These are phyloP conservation scores for Schizothorax lantsangensis DNA, from an alignment of 2,797 vertebrate genomes.

Conservation along the genomic window DNA sequence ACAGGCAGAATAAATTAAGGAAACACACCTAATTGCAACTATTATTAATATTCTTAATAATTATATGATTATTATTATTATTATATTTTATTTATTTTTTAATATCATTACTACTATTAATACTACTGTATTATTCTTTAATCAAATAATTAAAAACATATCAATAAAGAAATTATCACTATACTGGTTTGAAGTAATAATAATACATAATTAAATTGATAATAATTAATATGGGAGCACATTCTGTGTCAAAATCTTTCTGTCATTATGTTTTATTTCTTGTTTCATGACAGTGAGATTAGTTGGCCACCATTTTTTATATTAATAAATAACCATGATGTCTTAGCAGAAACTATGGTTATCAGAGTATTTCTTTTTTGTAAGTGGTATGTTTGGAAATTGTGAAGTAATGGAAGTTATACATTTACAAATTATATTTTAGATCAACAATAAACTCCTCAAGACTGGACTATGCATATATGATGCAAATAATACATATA, in stretches of 20 bases:
- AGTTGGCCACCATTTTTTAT: neutral
- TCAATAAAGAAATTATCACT: no score
- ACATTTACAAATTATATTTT: neutral
- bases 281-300: neutral
- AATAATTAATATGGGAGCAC: neutral
- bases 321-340: neutral
- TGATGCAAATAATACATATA: neutral
- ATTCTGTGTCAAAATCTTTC: neutral
- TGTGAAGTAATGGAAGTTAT: neutral
- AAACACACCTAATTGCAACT: no score
- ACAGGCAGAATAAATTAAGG: no score
- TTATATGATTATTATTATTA: no score
- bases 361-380: neutral
- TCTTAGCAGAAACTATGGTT: neutral
- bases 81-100: no score
- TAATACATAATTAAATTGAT: no score
- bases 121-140: no score
- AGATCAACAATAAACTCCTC: neutral
- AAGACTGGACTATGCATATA: neutral
- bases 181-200: no score
- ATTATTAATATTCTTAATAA: no score
- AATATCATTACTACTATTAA: no score
- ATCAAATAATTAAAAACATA: no score
- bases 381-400: neutral
- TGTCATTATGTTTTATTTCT: neutral